phyloP scores from a whole-genome alignment of 2,113 vertebrate species.

The Cryptotis parvus region DNA sequence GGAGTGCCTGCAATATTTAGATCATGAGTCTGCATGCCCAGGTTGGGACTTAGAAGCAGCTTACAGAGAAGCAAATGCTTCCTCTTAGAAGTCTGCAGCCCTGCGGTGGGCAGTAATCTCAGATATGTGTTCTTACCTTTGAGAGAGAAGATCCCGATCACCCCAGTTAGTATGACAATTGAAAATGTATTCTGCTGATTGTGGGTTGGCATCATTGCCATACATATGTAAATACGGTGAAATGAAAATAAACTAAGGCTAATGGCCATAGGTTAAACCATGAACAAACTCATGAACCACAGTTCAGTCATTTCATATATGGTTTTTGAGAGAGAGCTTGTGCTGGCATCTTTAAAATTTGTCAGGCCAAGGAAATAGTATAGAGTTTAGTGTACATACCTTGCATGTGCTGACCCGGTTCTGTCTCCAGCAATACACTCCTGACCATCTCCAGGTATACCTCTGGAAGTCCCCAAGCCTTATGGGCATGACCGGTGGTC shows the following conservation, averaged over 20 bases:
- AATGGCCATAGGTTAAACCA: neutral
- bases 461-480: no score
- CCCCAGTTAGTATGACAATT: neutral
- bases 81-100: neutral
- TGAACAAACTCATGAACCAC: neutral
- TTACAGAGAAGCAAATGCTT: slow-evolving; percentile 24
- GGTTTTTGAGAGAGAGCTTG: neutral
- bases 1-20: neutral
- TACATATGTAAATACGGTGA: neutral
- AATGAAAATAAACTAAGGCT: neutral
- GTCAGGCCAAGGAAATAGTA: no score
- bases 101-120: neutral
- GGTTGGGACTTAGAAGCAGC: slow-evolving; percentile 1
- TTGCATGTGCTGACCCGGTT: no score
- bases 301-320: neutral
- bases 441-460: no score
- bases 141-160: slow-evolving; percentile 6
- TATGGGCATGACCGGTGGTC: no score
- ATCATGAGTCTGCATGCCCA: neutral
- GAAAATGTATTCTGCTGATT: slow-evolving; percentile 30
- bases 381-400: no score
- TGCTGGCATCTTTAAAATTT: slow-evolving; percentile 22
- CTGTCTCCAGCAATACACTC: no score
- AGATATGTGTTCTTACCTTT: neutral
- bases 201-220: slow-evolving; percentile 1